Conservation (phyloP, 2,888 invertebrate genomes). For the Stenodema calcarata region DNA sequence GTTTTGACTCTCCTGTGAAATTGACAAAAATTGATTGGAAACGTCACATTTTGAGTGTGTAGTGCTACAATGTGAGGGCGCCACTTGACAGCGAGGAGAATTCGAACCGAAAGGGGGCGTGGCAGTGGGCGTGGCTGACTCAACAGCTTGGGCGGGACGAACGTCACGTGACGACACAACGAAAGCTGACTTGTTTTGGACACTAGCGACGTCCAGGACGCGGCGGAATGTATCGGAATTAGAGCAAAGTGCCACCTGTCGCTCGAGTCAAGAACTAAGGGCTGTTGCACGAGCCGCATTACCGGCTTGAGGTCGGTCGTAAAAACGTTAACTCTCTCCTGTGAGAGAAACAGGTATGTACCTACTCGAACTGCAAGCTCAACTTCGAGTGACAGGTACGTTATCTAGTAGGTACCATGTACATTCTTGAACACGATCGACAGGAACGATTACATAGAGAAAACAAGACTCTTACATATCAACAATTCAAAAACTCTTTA, state of each 20-base stretch:
- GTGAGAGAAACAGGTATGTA: not conserved
- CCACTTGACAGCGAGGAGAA: not conserved
- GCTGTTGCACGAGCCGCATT: not conserved
- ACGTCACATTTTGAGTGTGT: too few species aligned
- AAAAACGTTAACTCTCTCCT: not conserved
- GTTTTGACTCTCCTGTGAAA: too few species aligned
- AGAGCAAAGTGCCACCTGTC: constrained; percentile 1
- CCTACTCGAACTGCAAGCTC: not conserved
- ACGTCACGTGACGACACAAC: constrained; percentile 13
- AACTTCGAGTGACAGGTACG: not conserved
- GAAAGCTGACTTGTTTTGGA: not conserved
- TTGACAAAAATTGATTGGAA: too few species aligned
- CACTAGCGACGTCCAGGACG: constrained; percentile 1
- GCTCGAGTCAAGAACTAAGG: not conserved
- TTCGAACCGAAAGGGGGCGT: not conserved
- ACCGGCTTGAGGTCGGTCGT: not conserved
- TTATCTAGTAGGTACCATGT: too few species aligned
- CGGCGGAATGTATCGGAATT: constrained; percentile 34
- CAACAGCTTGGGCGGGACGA: constrained; percentile 25
- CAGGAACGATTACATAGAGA: too few species aligned
- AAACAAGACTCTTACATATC: too few species aligned
- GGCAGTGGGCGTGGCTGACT: constrained; percentile 22
- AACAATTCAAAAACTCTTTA: too few species aligned
- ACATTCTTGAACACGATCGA: too few species aligned
- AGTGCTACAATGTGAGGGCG: not conserved